A percentile compares a stretch with the other conserved stretches of the same genome.
phyloP scores from a whole-genome alignment of 2,113 vertebrate species.

The Pachypanchax playfairii region DNA sequence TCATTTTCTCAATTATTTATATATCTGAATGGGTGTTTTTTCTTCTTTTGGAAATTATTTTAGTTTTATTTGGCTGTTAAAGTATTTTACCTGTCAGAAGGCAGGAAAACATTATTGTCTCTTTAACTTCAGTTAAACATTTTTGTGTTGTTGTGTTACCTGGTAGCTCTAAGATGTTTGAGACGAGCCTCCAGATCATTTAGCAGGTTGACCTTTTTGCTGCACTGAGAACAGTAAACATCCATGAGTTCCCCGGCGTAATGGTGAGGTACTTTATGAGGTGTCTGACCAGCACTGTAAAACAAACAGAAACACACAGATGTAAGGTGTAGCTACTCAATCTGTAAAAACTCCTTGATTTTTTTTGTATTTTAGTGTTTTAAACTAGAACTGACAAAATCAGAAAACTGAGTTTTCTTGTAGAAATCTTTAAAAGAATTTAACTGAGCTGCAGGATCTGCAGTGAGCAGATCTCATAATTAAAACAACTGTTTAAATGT shows the following conservation, averaged over 20 bases:
- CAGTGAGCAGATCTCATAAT: too few relatives aligned
- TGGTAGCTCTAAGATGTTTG: slow-evolving; percentile 93
- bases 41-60: neutral
- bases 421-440: too few relatives aligned
- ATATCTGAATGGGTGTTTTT: too few relatives aligned
- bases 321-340: too few relatives aligned
- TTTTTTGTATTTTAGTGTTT: too few relatives aligned
- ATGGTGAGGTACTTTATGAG: slow-evolving; percentile 85
- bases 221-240: slow-evolving; percentile 96
- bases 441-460: too few relatives aligned
- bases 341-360: too few relatives aligned
- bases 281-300: slow-evolving; percentile 92
- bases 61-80: neutral
- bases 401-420: too few relatives aligned
- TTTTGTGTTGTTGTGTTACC: slow-evolving; percentile 75
- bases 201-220: slow-evolving; percentile 95
- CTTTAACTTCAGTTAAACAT: too few relatives aligned
- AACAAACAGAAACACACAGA: slow-evolving; percentile 31
- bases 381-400: too few relatives aligned
- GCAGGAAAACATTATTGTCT: too few relatives aligned
- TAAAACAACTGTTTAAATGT: neutral
- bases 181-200: slow-evolving; percentile 95
- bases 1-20: too few relatives aligned
- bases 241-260: slow-evolving; percentile 88
- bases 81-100: neutral